Percentiles rank a stretch among this genome's conserved stretches.
phyloP scores from a whole-genome alignment of 2,797 vertebrate species.

The Bradypodion pumilum region DNA sequence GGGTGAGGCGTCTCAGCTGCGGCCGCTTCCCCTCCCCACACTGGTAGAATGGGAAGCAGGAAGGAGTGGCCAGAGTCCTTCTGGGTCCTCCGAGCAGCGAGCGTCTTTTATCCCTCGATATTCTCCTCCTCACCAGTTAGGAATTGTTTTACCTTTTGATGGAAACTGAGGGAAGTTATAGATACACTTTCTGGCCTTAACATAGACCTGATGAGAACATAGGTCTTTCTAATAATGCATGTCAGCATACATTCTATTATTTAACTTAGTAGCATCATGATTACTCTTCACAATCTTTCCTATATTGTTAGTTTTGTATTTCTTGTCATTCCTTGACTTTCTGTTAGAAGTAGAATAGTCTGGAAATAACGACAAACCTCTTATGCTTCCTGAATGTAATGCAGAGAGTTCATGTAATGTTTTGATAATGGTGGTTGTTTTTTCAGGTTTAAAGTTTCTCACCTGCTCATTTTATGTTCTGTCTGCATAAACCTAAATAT shows the following conservation, averaged over 20 bases:
- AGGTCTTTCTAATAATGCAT: not conserved
- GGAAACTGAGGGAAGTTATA: slow-evolving; percentile 4
- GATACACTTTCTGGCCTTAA: not conserved
- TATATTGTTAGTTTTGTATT: not conserved
- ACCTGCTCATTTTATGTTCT: not conserved
- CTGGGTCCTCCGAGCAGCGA: too few relatives aligned
- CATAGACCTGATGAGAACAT: not conserved
- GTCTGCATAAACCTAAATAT: not conserved
- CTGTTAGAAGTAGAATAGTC: not conserved
- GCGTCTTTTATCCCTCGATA: too few relatives aligned
- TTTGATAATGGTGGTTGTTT: slow-evolving; percentile 7
- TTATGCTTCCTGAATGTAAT: slow-evolving; percentile 10
- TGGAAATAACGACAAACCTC: slow-evolving; percentile 14
- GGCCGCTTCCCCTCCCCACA: too few relatives aligned
- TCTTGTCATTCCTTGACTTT: slow-evolving; percentile 3
- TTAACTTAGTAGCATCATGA: not conserved
- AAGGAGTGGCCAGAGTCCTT: too few relatives aligned
- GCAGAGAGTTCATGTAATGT: slow-evolving; percentile 5
- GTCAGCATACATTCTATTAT: not conserved
- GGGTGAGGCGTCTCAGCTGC: too few relatives aligned
- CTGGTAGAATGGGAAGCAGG: too few relatives aligned
- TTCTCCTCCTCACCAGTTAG: too few relatives aligned
- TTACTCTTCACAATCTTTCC: not conserved
- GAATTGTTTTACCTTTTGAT: too few relatives aligned
- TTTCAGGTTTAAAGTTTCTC: not conserved